Conservation (phyloP, 2,888 invertebrate species). For the Lepas anatifera region DNA sequence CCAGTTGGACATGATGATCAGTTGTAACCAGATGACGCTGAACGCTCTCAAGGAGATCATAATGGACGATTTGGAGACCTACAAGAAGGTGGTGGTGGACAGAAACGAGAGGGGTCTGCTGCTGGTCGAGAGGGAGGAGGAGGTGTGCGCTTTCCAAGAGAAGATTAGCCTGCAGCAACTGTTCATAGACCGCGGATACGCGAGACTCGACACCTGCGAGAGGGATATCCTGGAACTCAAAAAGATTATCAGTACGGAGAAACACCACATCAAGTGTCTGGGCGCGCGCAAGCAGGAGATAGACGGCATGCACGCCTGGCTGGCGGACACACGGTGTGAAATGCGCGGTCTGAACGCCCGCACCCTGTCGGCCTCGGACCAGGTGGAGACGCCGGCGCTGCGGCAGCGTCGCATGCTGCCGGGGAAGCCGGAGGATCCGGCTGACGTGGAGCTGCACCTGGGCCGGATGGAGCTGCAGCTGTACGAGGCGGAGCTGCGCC, state of each 20-base stretch:
- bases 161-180: not conserved
- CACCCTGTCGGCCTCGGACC: not conserved
- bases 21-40: not conserved
- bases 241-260: not conserved
- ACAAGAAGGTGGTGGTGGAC: not conserved
- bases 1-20: not conserved
- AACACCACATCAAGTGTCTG: not conserved
- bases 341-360: not conserved
- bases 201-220: not conserved
- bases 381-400: not conserved
- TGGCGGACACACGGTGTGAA: not conserved
- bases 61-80: not conserved
- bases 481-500: not conserved
- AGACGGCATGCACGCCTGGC: not conserved
- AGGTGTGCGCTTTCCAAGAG: slow-evolving; percentile 4
- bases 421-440: too few relatives aligned
- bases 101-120: not conserved
- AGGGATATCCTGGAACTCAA: not conserved
- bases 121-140: not conserved
- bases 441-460: not conserved
- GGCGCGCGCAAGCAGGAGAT: not conserved
- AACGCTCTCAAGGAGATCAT: not conserved
- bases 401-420: not conserved
- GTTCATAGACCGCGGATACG: not conserved
- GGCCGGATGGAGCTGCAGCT: not conserved